Conservation (phyloP, 2,888 invertebrate species). For the Salpingus planirostris region DNA sequence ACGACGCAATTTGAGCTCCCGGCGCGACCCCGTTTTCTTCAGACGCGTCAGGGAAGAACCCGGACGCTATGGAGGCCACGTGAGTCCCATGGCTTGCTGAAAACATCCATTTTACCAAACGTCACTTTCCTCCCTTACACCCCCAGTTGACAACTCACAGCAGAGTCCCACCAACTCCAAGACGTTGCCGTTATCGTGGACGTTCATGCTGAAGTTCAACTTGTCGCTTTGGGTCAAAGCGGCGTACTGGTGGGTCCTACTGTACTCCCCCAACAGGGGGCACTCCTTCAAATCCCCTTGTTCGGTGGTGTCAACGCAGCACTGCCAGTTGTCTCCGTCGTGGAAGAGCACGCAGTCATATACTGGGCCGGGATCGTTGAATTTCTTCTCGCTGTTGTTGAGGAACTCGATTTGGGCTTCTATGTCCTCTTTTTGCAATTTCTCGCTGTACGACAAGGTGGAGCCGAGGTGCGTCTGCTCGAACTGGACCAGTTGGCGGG, state of each 20-base stretch:
- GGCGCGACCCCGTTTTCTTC: slow-evolving; percentile 93
- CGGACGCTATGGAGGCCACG: slow-evolving; percentile 93
- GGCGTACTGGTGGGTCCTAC: slow-evolving; percentile 66
- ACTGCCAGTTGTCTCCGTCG: slow-evolving; percentile 86
- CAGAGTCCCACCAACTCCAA: slow-evolving; percentile 91
- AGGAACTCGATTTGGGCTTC: slow-evolving; percentile 80
- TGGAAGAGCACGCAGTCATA: slow-evolving; percentile 92
- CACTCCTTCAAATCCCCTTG: slow-evolving; percentile 72
- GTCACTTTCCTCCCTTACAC: no score
- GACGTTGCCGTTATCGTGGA: slow-evolving; percentile 82
- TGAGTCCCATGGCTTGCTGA: slow-evolving; percentile 94
- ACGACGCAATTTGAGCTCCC: slow-evolving; percentile 87
- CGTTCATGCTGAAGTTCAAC: slow-evolving; percentile 83
- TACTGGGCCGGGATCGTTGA: slow-evolving; percentile 75
- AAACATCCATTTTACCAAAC: slow-evolving; percentile 1
- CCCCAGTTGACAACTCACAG: no score
- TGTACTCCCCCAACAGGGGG: slow-evolving; percentile 71
- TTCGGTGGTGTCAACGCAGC: slow-evolving; percentile 77
- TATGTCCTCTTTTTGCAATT: slow-evolving; percentile 78
- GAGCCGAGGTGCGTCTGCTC: slow-evolving; percentile 42
- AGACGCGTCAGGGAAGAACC: slow-evolving; percentile 75
- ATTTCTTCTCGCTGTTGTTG: slow-evolving; percentile 78
- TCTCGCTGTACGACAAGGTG: slow-evolving; percentile 52
- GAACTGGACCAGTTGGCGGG: slow-evolving; percentile 65
- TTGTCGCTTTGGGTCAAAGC: slow-evolving; percentile 70